A percentile compares a stretch with the other conserved stretches of the same genome.
Conservation (phyloP, 2,797 vertebrate species). For the Eremophila alpestris region DNA sequence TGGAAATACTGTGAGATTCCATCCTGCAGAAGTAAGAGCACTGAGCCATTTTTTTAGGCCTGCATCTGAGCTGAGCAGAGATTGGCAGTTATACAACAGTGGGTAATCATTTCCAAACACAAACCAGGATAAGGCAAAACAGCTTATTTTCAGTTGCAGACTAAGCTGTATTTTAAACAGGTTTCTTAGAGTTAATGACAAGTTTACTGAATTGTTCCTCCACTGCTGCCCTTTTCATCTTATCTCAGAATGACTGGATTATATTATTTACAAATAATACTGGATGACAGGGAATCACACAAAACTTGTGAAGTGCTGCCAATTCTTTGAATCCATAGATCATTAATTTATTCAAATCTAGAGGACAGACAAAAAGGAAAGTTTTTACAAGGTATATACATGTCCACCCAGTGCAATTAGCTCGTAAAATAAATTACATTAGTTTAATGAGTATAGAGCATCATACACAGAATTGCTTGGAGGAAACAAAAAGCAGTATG, state of each 20-base stretch:
- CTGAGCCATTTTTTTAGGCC: neutral
- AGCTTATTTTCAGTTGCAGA: neutral
- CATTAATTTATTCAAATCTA: neutral
- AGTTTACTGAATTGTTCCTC: neutral
- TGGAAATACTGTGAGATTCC: slow-evolving; percentile 97
- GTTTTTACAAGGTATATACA: neutral
- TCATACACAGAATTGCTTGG: neutral
- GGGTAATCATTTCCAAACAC: neutral
- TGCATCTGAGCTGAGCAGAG: neutral
- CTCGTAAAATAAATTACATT: neutral
- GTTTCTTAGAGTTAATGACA: neutral
- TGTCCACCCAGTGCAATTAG: neutral
- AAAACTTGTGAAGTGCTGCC: neutral
- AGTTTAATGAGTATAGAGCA: neutral
- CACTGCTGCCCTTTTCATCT: neutral
- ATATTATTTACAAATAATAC: neutral
- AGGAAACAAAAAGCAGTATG: neutral
- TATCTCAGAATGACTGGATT: neutral
- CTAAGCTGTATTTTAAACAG: neutral
- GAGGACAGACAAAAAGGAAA: neutral
- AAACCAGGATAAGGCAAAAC: neutral
- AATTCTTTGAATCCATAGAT: neutral
- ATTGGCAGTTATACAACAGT: neutral
- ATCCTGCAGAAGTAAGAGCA: slow-evolving; percentile 88
- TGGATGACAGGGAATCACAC: neutral